These are phyloP conservation scores for Drosophila ananassae DNA, from an alignment of 1,140 invertebrate species.

Conservation along the genomic window DNA sequence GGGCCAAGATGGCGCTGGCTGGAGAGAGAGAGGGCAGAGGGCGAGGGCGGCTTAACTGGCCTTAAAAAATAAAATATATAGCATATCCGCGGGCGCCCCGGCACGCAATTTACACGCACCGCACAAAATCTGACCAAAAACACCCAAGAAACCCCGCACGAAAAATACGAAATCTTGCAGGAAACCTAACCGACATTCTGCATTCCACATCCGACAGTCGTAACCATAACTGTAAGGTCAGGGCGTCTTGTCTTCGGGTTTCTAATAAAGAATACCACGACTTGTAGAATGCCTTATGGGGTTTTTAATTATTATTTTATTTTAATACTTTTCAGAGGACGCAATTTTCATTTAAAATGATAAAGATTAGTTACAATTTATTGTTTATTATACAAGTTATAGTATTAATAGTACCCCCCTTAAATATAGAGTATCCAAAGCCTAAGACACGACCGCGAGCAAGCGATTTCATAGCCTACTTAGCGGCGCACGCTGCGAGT, in stretches of 20 bases:
- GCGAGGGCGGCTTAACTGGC: slow-evolving; percentile 56
- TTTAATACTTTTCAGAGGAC: too few species aligned
- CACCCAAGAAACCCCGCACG: background rate
- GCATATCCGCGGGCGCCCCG: slow-evolving; percentile 39
- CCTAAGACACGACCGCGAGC: slow-evolving; percentile 1
- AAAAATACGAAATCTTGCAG: background rate
- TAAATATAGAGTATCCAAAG: background rate
- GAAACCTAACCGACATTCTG: background rate
- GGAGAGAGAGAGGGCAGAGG: slow-evolving; percentile 28
- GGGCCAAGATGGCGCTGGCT: slow-evolving; percentile 7
- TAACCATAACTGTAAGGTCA: slow-evolving; percentile 3
- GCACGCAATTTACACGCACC: slow-evolving; percentile 40
- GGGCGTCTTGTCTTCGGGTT: background rate
- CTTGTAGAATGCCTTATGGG: background rate
- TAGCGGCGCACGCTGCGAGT: slow-evolving; percentile 67
- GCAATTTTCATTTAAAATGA: too few species aligned
- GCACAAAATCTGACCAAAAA: slow-evolving; percentile 49
- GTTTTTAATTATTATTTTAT: background rate
- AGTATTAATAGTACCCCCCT: background rate
- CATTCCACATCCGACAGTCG: slow-evolving; percentile 1
- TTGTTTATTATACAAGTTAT: background rate
- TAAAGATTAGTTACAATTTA: too few species aligned
- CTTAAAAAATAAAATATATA: slow-evolving; percentile 69
- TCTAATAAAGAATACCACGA: background rate
- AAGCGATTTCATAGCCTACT: slow-evolving; percentile 68